Evolutionary conservation across 2,797 vertebrate genomes (phyloP), one percentile per base, ranked within the genome.

Genomic region (Channallabes apus): DNA sequence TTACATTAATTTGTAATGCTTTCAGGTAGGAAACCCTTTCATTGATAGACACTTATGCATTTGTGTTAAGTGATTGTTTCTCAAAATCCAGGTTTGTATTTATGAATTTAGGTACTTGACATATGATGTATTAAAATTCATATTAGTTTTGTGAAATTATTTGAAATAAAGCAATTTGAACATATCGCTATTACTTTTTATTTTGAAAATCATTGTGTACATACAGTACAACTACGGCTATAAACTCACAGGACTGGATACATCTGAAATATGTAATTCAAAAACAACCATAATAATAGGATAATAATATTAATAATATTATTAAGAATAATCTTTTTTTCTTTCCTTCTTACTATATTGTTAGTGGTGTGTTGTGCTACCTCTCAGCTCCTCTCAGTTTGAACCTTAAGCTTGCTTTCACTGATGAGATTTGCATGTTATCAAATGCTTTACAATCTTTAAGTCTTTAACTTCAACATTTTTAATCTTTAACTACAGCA

Each of bases 71-170:
- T 54, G 27, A 68, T 81, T 67, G 20, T 71, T 41, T 82, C 51
- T 54, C 17, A 35, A 38, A 82, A 69, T 32, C 51, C 6, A 71
- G 80, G 12, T 82, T 71, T 38, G 22, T 71, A 82, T 82, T 82
- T 82, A 82, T 88, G 32, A 68, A 69, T 87, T 87, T 84, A 67
- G 35, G 22, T 72, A 83, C 82, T 38, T 85, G 69, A 78, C 27
- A 62, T 73, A 24, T 68, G 69, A 51, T 84, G 58, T 72, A 58
- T 20, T 76, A 17, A 41, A 68, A 80, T 61, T 84, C 18, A 67
- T 35, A 65, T n/a, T 62, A 54, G 35, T 32, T 87, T 87, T 84
- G 24, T 46, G 59, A 11, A 85, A 80, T 56, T 5, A 71, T 65
- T 83, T 80, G 0, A 82, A 82, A 59, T 82, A 69, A 75, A 82